phyloP scores from a whole-genome alignment of 2,888 invertebrate genomes.

The Smittia sp. region DNA sequence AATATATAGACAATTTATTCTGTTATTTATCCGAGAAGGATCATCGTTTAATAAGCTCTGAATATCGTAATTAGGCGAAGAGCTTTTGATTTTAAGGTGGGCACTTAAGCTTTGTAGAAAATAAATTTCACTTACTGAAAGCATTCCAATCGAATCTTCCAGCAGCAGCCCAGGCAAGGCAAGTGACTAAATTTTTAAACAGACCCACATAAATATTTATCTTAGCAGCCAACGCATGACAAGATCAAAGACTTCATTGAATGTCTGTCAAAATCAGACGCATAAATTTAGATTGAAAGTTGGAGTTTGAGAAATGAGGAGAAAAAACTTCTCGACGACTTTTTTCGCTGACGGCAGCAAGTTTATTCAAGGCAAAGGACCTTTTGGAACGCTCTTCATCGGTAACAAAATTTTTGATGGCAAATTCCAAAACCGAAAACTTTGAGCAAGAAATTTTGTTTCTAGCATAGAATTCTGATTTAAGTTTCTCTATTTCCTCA shows the following conservation, averaged over 20 bases:
- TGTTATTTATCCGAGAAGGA: too few relatives aligned
- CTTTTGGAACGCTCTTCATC: not conserved
- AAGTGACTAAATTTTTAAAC: too few relatives aligned
- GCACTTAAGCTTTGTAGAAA: too few relatives aligned
- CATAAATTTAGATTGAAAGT: not conserved
- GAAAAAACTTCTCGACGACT: not conserved
- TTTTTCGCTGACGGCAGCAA: constrained; percentile 1
- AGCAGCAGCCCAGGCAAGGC: too few relatives aligned
- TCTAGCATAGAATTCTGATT: not conserved
- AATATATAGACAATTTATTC: too few relatives aligned
- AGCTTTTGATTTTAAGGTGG: too few relatives aligned
- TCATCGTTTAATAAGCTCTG: too few relatives aligned
- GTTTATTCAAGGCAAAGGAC: not conserved
- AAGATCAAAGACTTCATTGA: not conserved
- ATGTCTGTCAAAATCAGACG: not conserved
- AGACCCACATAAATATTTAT: too few relatives aligned
- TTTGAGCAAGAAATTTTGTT: not conserved
- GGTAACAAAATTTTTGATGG: not conserved
- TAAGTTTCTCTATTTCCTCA: not conserved
- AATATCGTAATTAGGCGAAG: too few relatives aligned
- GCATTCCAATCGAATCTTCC: too few relatives aligned
- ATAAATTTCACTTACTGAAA: too few relatives aligned
- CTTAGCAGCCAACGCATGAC: not conserved
- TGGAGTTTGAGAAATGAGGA: not conserved
- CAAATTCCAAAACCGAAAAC: not conserved